These are phyloP conservation scores for Taenioides sp. DNA, from an alignment of 2,797 vertebrate genomes.

Conservation along the genomic window DNA sequence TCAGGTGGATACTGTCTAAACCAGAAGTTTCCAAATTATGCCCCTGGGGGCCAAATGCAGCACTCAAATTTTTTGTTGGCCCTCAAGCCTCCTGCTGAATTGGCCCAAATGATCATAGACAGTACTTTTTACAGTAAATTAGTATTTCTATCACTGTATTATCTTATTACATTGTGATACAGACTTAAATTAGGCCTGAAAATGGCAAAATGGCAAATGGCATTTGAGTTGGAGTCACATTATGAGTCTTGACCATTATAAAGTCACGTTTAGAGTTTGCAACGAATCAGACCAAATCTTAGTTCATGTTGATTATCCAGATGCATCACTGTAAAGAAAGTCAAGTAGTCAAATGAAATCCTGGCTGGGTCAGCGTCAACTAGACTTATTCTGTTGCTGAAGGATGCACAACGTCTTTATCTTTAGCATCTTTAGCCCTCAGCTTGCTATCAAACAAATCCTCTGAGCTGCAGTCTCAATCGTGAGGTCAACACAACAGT, in stretches of 20 bases:
- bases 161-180: no score
- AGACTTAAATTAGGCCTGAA: no score
- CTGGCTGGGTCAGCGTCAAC: not conserved
- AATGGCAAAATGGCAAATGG: no score
- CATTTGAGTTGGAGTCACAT: not conserved
- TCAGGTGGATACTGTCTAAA: no score
- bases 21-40: no score
- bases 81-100: no score
- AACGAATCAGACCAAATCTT: not conserved
- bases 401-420: not conserved
- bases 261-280: not conserved
- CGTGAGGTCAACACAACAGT: not conserved
- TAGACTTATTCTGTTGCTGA: not conserved
- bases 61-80: no score
- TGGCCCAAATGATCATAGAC: no score
- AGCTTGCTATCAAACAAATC: not conserved
- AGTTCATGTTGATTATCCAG: not conserved
- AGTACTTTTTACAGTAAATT: no score
- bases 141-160: no score
- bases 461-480: conserved; percentile 16
- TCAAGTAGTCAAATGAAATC: not conserved
- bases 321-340: not conserved
- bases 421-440: not conserved
- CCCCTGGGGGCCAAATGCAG: no score
- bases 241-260: not conserved